Evolutionary conservation across 2,797 vertebrate species (phyloP).

Genomic region (Anomalospiza imberbis): DNA sequence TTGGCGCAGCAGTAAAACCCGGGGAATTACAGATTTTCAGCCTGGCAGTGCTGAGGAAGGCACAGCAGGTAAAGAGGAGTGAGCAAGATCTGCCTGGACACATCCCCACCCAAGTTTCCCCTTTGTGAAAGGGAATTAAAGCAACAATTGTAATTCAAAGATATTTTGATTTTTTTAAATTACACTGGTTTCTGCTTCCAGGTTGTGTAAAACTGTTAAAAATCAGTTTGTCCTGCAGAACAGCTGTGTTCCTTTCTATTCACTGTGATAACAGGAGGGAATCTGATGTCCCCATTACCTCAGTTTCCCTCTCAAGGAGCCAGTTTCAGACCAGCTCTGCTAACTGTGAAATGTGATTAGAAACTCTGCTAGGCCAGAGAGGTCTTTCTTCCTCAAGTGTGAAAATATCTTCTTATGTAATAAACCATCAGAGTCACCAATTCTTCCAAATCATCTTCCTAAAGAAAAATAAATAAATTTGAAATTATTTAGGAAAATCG

Average conservation of each 20-base stretch:
- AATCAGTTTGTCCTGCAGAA: not conserved
- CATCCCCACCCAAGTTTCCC: rapidly evolving
- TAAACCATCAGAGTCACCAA: not conserved
- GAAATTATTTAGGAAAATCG: not conserved
- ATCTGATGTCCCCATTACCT: not conserved
- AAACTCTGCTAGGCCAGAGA: not conserved
- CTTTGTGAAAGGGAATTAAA: not conserved
- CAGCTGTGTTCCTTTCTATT: not conserved
- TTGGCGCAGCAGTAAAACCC: not conserved
- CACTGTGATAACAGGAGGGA: not conserved
- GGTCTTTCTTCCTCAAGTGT: not conserved
- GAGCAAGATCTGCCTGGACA: not conserved
- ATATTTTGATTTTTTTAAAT: not conserved
- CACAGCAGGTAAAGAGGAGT: not conserved
- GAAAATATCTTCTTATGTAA: not conserved
- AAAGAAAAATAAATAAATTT: not conserved
- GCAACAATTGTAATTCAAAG: rapidly evolving
- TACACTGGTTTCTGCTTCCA: not conserved
- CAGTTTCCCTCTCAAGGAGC: not conserved
- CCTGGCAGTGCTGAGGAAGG: not conserved
- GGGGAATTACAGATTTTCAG: not conserved
- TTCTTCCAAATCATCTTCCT: not conserved
- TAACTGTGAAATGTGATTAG: rapidly evolving
- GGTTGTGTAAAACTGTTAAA: not conserved
- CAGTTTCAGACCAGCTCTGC: not conserved